These are phyloP conservation scores for Gavialis gangeticus DNA, from an alignment of 2,113 vertebrate species.

Conservation along the genomic window DNA sequence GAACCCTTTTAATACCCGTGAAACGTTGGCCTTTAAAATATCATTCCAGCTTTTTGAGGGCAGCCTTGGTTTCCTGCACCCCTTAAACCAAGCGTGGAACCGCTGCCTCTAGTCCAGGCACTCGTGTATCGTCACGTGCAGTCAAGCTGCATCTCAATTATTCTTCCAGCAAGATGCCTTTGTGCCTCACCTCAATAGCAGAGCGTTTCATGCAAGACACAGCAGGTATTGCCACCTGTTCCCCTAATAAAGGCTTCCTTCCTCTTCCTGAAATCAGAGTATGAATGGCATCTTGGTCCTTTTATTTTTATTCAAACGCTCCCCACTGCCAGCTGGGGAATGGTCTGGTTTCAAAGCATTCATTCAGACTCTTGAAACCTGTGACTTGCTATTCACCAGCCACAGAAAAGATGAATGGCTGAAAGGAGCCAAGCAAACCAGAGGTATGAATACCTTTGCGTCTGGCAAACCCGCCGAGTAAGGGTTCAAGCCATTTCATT, in stretches of 20 bases:
- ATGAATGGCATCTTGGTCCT: not conserved
- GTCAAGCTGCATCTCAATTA: not conserved
- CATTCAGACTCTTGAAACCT: not conserved
- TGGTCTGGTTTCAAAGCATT: not conserved
- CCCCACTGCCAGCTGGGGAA: not conserved
- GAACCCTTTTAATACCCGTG: not conserved
- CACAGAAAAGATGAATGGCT: not conserved
- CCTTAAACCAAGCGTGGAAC: not conserved
- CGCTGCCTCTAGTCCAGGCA: not conserved
- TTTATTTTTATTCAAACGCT: not conserved
- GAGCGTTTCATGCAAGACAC: not conserved
- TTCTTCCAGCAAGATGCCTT: not conserved
- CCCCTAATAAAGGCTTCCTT: not conserved
- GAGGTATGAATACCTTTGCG: not conserved
- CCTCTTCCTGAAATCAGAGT: not conserved
- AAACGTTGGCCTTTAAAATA: not conserved
- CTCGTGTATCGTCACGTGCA: not conserved
- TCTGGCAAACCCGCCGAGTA: not conserved
- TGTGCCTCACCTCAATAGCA: not conserved
- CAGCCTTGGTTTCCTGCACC: not conserved
- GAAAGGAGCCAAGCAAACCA: not conserved
- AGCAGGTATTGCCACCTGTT: not conserved
- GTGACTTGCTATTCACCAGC: not conserved
- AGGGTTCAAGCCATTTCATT: no score
- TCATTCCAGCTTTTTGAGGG: not conserved